Evolutionary conservation across 2,888 invertebrate genomes (phyloP), one percentile per base, ranked within the genome.

Genomic region (Abrostola tripartita): DNA sequence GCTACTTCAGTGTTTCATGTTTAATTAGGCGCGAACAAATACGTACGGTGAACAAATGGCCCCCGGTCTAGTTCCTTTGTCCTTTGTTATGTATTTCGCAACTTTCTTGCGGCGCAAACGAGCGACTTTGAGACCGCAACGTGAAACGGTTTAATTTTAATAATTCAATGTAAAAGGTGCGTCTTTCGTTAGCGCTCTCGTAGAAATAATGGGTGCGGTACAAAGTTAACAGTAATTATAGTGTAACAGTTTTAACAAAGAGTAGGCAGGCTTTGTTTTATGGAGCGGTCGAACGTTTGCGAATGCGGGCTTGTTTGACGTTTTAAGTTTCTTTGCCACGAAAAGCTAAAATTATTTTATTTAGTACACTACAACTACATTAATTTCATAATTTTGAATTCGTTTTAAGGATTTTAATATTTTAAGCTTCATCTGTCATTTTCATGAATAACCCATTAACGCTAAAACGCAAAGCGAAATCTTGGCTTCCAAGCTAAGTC

Each of bases 1-100:
- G 82, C 77, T 72, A 81, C 76, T 74, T 83, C 85, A 85, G 78
- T 83, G 89, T 85, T 89, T 82, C 87, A 85, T 93, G 92, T 94
- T 94, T 94, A 94, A 94, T 94, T 93, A 93, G 93, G 93, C 91
- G 90, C 83, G 91, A 91, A 90, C 92, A 93, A 93, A 93, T 91
- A 93, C 91, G 90, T 85, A 84, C 88, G 85, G 81, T 88, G 90
- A 88, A 85, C 90, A 91, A 93, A 93, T 92, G 89, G 89, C 93
- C 92, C 75, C 82, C 82, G 91, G 92, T 85, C 79, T 70, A 78
- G 73, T 63, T 85, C 92, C 93, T 93, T 93, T 92, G 92, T 92
- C 91, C 90, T 92, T 91, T 92, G 88, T 90, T 86, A 87, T 86
- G 87, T 87, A 90, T 88, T 90, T 86, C 87, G 81, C 88, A 91